Evolutionary conservation across 1,140 invertebrate genomes (phyloP), one percentile per base, ranked within the genome.

Genomic region (Drosophila guanche): DNA sequence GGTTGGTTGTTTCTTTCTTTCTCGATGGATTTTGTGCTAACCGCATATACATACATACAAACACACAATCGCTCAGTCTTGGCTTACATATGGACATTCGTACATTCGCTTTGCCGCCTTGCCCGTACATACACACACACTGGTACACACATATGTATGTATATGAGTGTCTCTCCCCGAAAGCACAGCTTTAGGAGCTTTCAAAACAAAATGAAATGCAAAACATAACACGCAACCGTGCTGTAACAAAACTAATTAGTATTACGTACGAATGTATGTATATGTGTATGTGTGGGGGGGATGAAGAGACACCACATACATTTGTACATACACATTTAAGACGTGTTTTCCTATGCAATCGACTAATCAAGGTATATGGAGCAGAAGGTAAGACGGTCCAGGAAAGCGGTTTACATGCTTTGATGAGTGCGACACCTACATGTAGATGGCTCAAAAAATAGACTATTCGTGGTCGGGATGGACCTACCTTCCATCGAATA

Each of bases 221-320:
- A 81, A 86, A 85, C 62, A 81, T 77, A 86, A 86, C 73, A 86
- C 83, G 77, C 81, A 86, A 86, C 83, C 12, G 69, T 86, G 81
- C 81, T 88, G 81, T 86, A 86, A 86, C 81, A 74, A 86, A 74
- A 81, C 71, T 78, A 84, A 86, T 86, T 86, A 86, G 77, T 86
- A 86, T 86, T 86, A 86, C 81, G 81, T 86, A 74, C 76, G 73
- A 14, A 42, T 63, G 10, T 53, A 61, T 33, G 40, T 42, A 55
- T 52, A 33, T 45, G 37, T 42, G 20, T 42, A 42, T 50, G 37
- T 61, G 20, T 63, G 40, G 16, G 40, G 3, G 33, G 33, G 40
- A n/a, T 55, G 33, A 25, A 42, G 33, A 43, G 29, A 55, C 40
- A 43, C 8, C 25, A 68, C 10, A 42, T 41, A 63, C 45, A 62